phyloP scores from a whole-genome alignment of 2,888 invertebrate species.

The Frankliniella fusca region DNA sequence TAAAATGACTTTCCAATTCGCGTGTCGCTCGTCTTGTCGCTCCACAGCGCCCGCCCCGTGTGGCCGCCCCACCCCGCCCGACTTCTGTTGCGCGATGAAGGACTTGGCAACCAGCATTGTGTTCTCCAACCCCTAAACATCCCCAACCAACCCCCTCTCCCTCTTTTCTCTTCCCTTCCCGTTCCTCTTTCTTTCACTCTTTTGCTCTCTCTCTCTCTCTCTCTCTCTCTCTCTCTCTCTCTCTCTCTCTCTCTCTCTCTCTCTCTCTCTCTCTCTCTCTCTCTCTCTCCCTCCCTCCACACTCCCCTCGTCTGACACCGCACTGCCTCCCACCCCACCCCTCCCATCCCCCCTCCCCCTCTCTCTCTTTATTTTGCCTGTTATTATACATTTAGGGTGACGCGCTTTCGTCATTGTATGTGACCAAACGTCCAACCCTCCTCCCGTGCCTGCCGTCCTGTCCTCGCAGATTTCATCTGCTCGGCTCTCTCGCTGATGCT shows the following conservation, averaged over 20 bases:
- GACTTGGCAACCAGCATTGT: no score
- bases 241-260: slow-evolving; percentile 1
- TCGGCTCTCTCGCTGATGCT: no score
- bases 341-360: neutral
- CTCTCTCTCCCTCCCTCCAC: neutral
- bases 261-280: neutral
- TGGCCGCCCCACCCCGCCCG: neutral
- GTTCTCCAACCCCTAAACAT: no score
- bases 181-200: neutral
- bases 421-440: neutral
- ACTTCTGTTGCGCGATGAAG: neutral
- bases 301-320: neutral
- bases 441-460: neutral
- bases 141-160: neutral
- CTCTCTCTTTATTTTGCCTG: slow-evolving; percentile 22
- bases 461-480: neutral
- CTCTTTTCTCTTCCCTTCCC: neutral
- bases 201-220: neutral
- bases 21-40: no score
- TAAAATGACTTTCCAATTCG: no score
- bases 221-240: neutral
- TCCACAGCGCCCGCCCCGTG: no score
- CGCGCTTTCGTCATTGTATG: slow-evolving; percentile 20
- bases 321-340: neutral
- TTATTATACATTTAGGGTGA: slow-evolving; percentile 26